A percentile compares a stretch with the other conserved stretches of the same genome.
These are phyloP conservation scores for Andricus curvator DNA, from an alignment of 2,888 invertebrate genomes.

Conservation along the genomic window DNA sequence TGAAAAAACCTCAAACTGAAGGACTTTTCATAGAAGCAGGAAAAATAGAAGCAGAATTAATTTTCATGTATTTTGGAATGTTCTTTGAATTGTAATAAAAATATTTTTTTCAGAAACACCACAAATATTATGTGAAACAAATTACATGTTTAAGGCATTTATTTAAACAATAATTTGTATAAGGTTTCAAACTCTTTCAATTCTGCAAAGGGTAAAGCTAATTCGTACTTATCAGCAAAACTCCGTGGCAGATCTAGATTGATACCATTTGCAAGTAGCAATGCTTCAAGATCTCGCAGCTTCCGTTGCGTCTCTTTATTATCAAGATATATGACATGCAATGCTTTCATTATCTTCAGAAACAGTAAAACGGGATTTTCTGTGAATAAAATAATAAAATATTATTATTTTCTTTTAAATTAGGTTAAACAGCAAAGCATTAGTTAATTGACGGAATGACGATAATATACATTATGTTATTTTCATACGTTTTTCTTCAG, in stretches of 20 bases:
- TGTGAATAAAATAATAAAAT: neutral
- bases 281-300: neutral
- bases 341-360: neutral
- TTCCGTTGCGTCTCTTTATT: neutral
- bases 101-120: no score
- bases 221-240: neutral
- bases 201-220: neutral
- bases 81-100: no score
- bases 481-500: neutral
- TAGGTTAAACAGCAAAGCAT: neutral
- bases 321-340: neutral
- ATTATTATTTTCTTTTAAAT: neutral
- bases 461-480: neutral
- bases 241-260: neutral
- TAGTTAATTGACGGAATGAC: no score
- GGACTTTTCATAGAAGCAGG: no score
- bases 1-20: no score
- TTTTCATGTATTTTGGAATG: no score
- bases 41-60: no score
- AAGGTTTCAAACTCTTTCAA: neutral
- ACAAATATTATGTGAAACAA: no score
- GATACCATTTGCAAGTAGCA: neutral
- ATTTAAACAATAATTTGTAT: neutral
- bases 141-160: no score
- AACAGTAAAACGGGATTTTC: neutral